A percentile compares a stretch with the other conserved stretches of the same genome.
Evolutionary conservation across 2,113 vertebrate species (phyloP).

Genomic region (Thinocorus orbignyianus): DNA sequence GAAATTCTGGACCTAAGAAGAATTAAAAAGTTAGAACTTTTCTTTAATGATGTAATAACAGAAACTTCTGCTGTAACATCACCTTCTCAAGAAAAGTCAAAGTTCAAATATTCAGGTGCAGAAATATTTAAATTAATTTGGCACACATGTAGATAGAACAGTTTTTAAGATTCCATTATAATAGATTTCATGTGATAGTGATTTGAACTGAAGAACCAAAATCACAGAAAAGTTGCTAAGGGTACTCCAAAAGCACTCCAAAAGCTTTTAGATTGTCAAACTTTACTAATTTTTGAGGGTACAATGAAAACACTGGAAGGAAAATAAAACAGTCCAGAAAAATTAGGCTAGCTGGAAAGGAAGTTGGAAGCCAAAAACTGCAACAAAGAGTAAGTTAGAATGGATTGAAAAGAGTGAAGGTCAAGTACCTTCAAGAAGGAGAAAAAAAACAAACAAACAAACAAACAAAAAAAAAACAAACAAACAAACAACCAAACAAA

Average conservation of each 20-base stretch:
- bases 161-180: neutral
- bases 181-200: neutral
- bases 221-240: neutral
- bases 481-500: no score
- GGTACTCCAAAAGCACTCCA: neutral
- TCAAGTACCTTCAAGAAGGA: neutral
- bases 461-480: no score
- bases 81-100: neutral
- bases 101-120: neutral
- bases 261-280: neutral
- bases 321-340: neutral
- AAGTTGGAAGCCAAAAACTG: neutral
- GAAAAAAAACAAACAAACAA: no score
- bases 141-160: neutral
- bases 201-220: neutral
- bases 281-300: neutral
- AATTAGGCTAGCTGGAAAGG: neutral
- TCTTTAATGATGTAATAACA: neutral
- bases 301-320: neutral
- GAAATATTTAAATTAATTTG: neutral
- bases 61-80: neutral
- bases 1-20: neutral
- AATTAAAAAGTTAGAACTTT: neutral
- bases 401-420: neutral
- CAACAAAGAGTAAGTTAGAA: neutral